Evolutionary conservation across 37 sponge, comb jelly and placozoan genomes (phyloP).

Genomic region (Amphimedon queenslandica): DNA sequence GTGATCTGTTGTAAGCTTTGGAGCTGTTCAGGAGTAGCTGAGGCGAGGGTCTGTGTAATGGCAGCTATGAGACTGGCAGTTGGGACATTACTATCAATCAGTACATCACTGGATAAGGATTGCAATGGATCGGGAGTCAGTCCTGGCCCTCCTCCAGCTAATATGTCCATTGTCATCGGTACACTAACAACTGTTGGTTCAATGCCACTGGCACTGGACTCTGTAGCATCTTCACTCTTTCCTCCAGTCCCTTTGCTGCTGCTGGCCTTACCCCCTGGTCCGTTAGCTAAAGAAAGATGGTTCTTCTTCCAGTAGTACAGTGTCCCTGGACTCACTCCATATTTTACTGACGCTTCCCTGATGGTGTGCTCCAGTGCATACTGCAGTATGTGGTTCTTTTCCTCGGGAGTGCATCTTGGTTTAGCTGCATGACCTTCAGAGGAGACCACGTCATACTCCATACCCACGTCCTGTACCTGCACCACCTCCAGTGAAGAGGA

Average conservation of each 20-base stretch:
- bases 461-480: constrained; percentile 65
- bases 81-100: not conserved
- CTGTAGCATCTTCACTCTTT: not conserved
- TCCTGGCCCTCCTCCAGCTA: not conserved
- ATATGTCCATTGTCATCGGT: not conserved
- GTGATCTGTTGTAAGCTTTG: constrained; percentile 8
- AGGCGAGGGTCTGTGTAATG: constrained; percentile 21
- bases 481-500: constrained; percentile 45
- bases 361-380: constrained; percentile 73
- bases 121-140: not conserved
- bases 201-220: not conserved
- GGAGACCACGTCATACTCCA: constrained; percentile 71
- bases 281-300: not conserved
- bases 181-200: not conserved
- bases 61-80: constrained; percentile 1
- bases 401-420: constrained; percentile 64
- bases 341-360: constrained; percentile 65
- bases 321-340: constrained; percentile 60
- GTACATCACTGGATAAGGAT: not conserved
- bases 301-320: constrained; percentile 76
- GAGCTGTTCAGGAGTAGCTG: constrained; percentile 18
- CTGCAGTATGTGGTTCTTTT: constrained; percentile 67
- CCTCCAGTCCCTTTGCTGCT: not conserved
- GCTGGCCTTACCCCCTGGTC: not conserved
- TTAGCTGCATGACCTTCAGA: constrained; percentile 64